Evolutionary conservation across 2,113 vertebrate species (phyloP).

Genomic region (Arenaria interpres): DNA sequence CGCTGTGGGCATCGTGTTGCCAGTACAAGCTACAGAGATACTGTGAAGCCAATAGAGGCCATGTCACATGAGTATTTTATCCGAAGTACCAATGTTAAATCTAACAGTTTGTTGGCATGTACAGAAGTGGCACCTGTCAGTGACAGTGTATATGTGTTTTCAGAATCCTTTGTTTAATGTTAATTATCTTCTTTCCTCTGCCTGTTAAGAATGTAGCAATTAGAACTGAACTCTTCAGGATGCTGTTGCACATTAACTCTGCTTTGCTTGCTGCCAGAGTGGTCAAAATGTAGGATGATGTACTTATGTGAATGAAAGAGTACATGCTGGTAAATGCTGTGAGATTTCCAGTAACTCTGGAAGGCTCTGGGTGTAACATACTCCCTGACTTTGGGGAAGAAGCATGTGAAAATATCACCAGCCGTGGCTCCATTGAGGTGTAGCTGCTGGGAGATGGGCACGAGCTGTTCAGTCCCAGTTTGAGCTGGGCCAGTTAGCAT

Average conservation of each 20-base stretch:
- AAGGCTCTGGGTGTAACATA: not conserved
- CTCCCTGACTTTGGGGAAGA: not conserved
- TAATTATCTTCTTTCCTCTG: not conserved
- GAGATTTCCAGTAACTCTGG: not conserved
- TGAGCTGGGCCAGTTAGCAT: not conserved
- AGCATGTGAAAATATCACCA: not conserved
- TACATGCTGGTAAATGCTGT: not conserved
- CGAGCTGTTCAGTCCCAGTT: not conserved
- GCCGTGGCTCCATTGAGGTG: not conserved
- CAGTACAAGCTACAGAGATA: not conserved
- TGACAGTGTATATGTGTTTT: not conserved
- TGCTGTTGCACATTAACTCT: not conserved
- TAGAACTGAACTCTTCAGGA: not conserved
- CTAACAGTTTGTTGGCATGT: accelerated
- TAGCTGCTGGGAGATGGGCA: not conserved
- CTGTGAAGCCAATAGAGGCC: not conserved
- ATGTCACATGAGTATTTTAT: not conserved
- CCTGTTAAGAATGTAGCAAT: not conserved
- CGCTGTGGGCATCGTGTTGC: not conserved
- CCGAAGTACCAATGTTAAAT: not conserved
- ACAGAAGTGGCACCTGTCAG: not conserved
- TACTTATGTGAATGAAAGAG: accelerated
- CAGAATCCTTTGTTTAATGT: not conserved
- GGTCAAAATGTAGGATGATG: not conserved
- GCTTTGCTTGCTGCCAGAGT: not conserved